Percentiles rank a stretch among this genome's conserved stretches.
These are phyloP conservation scores for Pseudochirops corinnae DNA, from an alignment of 2,797 vertebrate genomes.

Conservation along the genomic window DNA sequence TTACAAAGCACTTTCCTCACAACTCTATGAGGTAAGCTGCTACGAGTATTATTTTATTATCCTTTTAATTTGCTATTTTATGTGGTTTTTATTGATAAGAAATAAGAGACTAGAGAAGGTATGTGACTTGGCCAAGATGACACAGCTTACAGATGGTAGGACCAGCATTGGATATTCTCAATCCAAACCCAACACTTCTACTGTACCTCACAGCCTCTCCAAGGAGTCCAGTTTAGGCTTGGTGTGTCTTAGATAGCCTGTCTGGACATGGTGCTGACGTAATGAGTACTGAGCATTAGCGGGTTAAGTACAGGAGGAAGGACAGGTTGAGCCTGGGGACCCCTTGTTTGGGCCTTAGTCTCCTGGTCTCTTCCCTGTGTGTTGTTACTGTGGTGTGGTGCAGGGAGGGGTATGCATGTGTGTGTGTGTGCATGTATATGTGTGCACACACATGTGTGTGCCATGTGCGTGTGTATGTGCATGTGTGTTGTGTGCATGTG, in stretches of 20 bases:
- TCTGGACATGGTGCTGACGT: background rate
- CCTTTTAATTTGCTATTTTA: background rate
- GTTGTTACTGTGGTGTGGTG: background rate
- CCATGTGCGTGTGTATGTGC: too few relatives aligned
- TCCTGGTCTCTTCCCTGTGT: background rate
- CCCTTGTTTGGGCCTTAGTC: background rate
- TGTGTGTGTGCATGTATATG: too few relatives aligned
- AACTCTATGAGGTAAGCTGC: background rate
- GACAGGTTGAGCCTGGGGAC: background rate
- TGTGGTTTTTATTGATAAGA: background rate
- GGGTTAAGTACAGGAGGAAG: background rate
- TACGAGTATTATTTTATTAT: background rate
- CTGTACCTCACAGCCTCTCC: background rate
- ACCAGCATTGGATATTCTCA: fast-evolving
- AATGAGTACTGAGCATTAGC: background rate
- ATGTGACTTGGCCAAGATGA: background rate
- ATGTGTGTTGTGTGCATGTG: too few relatives aligned
- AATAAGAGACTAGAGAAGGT: too few relatives aligned
- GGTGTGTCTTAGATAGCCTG: background rate
- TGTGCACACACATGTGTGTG: too few relatives aligned
- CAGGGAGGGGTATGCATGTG: too few relatives aligned
- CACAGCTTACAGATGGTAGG: background rate
- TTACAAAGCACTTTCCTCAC: background rate
- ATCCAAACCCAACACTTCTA: background rate
- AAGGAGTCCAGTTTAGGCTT: background rate